These are phyloP conservation scores for Sphaeramia orbicularis DNA, from an alignment of 2,797 vertebrate species.

Conservation along the genomic window DNA sequence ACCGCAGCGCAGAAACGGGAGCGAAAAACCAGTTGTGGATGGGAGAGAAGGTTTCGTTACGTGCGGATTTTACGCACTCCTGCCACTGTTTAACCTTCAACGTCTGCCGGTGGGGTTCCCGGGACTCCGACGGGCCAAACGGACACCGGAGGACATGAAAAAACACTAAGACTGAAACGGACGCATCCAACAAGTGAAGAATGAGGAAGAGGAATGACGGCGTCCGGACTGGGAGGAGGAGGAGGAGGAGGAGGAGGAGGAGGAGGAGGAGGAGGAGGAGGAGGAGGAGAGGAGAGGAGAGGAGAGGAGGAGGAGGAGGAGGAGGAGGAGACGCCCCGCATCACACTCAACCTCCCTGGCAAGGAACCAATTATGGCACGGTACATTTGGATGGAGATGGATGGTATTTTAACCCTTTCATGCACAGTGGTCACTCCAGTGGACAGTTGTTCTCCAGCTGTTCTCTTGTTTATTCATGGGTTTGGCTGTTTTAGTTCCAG, in stretches of 20 bases:
- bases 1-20: constrained; percentile 1
- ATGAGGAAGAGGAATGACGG: constrained; percentile 53
- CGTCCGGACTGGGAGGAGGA: constrained; percentile 31
- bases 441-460: no score
- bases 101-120: background rate
- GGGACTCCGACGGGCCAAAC: background rate
- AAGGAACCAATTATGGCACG: background rate
- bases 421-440: no score
- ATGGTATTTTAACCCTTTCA: background rate
- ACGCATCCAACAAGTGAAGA: constrained; percentile 67
- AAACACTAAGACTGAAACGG: constrained; percentile 13
- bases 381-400: constrained; percentile 1
- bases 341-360: constrained; percentile 14
- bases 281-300: no score
- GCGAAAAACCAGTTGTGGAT: background rate
- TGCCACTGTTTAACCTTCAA: constrained; percentile 10
- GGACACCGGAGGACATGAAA: background rate
- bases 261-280: no score
- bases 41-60: background rate
- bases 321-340: constrained; percentile 61
- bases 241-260: background rate
- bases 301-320: background rate
- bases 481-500: no score
- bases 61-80: constrained; percentile 60
- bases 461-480: no score